These are phyloP conservation scores for Pyrrhia umbra DNA, from an alignment of 2,888 invertebrate species.

Conservation along the genomic window DNA sequence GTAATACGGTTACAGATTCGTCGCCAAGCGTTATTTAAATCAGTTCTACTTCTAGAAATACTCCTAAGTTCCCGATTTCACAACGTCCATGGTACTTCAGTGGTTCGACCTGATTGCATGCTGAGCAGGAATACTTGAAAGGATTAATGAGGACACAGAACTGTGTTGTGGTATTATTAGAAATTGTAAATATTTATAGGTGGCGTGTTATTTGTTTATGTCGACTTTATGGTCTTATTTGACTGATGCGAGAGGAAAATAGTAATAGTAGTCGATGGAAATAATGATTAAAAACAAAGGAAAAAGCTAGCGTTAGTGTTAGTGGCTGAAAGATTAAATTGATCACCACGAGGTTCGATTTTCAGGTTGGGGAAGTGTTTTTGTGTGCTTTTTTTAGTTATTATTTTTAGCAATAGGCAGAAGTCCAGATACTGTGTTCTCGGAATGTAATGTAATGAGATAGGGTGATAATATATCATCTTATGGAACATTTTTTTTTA, in stretches of 20 bases:
- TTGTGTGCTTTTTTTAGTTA: too few species aligned
- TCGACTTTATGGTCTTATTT: constrained; percentile 14
- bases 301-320: too few species aligned
- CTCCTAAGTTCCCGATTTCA: constrained; percentile 16
- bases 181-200: constrained; percentile 50
- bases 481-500: too few species aligned
- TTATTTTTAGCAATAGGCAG: too few species aligned
- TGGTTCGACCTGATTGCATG: constrained; percentile 59
- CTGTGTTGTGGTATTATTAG: constrained; percentile 49
- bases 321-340: too few species aligned
- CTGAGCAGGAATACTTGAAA: constrained; percentile 50
- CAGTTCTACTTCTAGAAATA: background rate
- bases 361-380: too few species aligned
- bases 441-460: too few species aligned
- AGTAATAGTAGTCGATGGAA: too few species aligned
- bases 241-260: background rate
- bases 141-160: constrained; percentile 43
- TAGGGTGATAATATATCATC: too few species aligned
- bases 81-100: constrained; percentile 14
- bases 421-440: too few species aligned
- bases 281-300: too few species aligned
- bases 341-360: too few species aligned
- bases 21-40: background rate
- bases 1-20: background rate
- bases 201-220: constrained; percentile 9